phyloP scores from a whole-genome alignment of 2,888 invertebrate genomes.

The Mongoloraphidia duomilia region DNA sequence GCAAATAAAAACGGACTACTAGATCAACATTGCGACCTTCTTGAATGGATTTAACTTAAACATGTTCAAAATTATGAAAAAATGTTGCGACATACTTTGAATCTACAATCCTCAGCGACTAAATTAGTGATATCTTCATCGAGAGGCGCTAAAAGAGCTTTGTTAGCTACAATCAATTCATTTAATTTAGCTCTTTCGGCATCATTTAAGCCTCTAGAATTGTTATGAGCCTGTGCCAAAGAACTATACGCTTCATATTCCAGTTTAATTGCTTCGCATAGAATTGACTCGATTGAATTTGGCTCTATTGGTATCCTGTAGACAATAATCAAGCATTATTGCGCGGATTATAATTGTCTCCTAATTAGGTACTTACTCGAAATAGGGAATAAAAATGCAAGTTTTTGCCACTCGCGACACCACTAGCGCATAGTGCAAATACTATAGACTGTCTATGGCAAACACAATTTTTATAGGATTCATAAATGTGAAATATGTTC shows the following conservation, averaged over 20 bases:
- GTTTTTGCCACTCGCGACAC: too few relatives aligned
- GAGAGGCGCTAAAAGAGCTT: slow-evolving; percentile 68
- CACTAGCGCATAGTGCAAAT: too few relatives aligned
- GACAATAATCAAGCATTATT: slow-evolving; percentile 19
- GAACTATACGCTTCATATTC: slow-evolving; percentile 65
- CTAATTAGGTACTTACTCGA: too few relatives aligned
- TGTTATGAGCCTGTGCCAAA: slow-evolving; percentile 40
- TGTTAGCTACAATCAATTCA: slow-evolving; percentile 74
- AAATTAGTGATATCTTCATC: slow-evolving; percentile 64
- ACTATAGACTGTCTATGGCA: too few relatives aligned
- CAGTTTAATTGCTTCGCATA: slow-evolving; percentile 72
- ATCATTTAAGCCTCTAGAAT: slow-evolving; percentile 55
- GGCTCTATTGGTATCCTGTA: slow-evolving; percentile 40
- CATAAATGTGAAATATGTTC: too few relatives aligned
- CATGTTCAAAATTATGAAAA: too few relatives aligned
- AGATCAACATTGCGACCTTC: too few relatives aligned
- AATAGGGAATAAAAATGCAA: too few relatives aligned
- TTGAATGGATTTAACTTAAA: too few relatives aligned
- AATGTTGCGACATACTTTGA: slow-evolving; percentile 28
- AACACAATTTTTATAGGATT: too few relatives aligned
- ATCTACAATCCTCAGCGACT: slow-evolving; percentile 43
- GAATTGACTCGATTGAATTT: slow-evolving; percentile 67
- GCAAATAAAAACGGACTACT: too few relatives aligned
- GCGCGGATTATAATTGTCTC: too few relatives aligned
- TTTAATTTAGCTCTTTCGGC: slow-evolving; percentile 73